phyloP scores from a whole-genome alignment of 2,113 vertebrate genomes.

The Toxostoma redivivum region DNA sequence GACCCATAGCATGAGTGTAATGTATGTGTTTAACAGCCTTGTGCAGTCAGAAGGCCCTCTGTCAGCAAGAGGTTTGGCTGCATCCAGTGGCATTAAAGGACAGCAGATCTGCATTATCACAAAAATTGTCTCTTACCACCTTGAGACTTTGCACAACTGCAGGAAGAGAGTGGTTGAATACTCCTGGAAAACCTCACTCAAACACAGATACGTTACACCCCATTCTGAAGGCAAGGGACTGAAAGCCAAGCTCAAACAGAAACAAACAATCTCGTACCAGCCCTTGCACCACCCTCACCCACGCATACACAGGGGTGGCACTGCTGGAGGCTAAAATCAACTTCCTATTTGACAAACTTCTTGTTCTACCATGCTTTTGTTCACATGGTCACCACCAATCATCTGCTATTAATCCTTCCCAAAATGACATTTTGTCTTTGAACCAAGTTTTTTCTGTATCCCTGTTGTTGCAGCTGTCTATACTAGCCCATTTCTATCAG shows the following conservation, averaged over 20 bases:
- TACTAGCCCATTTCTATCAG: neutral
- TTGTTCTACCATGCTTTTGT: neutral
- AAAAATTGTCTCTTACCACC: neutral
- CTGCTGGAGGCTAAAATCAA: neutral
- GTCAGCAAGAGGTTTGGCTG: neutral
- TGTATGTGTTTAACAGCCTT: neutral
- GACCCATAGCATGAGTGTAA: neutral
- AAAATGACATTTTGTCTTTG: neutral
- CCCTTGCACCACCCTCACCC: neutral
- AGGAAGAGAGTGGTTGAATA: neutral
- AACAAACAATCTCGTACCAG: neutral
- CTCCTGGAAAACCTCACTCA: neutral
- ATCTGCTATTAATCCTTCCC: neutral
- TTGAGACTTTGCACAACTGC: neutral
- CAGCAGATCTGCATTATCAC: neutral
- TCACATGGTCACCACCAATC: accelerated
- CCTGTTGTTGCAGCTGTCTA: neutral
- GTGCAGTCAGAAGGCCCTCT: neutral
- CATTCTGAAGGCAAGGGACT: neutral
- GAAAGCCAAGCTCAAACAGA: neutral
- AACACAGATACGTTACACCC: neutral
- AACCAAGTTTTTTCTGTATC: neutral
- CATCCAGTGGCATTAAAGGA: neutral
- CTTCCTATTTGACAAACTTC: neutral
- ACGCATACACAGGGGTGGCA: neutral